These are phyloP conservation scores for Hirudinaria manillensis DNA, from an alignment of 2,888 invertebrate genomes.

Conservation along the genomic window DNA sequence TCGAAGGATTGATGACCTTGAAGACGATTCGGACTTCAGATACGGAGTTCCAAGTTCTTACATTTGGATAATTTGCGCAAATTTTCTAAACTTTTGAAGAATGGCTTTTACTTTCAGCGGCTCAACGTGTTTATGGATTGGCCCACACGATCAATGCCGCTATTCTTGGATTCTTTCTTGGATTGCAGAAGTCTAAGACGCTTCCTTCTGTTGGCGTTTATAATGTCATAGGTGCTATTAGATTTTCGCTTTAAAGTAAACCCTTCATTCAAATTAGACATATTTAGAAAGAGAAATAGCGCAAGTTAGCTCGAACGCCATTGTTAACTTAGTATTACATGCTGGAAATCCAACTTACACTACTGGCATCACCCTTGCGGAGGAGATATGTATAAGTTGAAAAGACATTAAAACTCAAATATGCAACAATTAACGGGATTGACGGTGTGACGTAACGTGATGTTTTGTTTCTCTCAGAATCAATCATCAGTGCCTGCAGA, in stretches of 20 bases:
- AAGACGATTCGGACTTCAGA: slow-evolving; percentile 84
- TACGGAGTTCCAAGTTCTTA: slow-evolving; percentile 45
- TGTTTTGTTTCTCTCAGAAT: slow-evolving; percentile 62
- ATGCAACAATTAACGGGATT: no score
- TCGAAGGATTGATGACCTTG: slow-evolving; percentile 87
- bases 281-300: no score
- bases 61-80: neutral
- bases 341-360: no score
- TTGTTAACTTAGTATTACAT: no score
- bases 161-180: slow-evolving; percentile 86
- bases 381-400: no score
- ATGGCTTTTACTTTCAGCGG: slow-evolving; percentile 60
- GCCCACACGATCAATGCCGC: slow-evolving; percentile 92
- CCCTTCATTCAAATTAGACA: neutral
- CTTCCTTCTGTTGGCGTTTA: slow-evolving; percentile 78
- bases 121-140: slow-evolving; percentile 90
- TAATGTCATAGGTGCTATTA: slow-evolving; percentile 50
- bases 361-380: no score
- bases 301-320: neutral
- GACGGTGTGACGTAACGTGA: neutral
- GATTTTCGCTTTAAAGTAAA: no score
- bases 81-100: neutral
- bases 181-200: slow-evolving; percentile 74
- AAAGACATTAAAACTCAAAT: no score
- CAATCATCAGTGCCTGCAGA: slow-evolving; percentile 86